Conservation (phyloP, 2,888 invertebrate genomes). For the Tillus elongatus region DNA sequence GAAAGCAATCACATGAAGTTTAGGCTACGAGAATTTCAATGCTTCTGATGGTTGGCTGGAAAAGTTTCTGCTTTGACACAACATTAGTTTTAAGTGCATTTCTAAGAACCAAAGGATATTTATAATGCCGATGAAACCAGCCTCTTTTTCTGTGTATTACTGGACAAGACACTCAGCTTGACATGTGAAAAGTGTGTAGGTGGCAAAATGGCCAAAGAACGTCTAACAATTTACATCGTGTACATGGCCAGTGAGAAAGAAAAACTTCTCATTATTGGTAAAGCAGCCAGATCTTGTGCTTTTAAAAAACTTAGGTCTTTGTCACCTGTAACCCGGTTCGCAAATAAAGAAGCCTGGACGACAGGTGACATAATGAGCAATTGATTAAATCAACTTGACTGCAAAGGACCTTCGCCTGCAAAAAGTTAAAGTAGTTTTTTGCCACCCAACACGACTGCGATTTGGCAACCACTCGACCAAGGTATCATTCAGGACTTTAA, state of each 20-base stretch:
- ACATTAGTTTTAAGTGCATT: conserved; percentile 9
- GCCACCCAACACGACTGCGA: conserved; percentile 11
- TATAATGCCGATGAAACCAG: conserved; percentile 11
- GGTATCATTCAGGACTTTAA: conserved; percentile 13
- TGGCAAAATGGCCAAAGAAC: conserved; percentile 10
- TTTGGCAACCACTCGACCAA: conserved; percentile 12
- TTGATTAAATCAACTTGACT: no score
- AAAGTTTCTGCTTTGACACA: conserved; percentile 6
- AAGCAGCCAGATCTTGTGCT: conserved; percentile 7
- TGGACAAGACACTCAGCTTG: conserved; percentile 9
- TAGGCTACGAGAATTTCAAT: conserved; percentile 18
- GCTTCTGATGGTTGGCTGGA: conserved; percentile 22
- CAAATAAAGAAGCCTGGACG: conserved; percentile 20
- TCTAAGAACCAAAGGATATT: conserved; percentile 7
- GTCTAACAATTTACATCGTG: conserved; percentile 10
- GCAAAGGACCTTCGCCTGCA: neutral
- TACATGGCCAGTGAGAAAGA: no score
- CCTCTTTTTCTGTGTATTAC: conserved; percentile 8
- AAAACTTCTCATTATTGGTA: conserved; percentile 11
- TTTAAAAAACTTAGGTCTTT: conserved; percentile 9
- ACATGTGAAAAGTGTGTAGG: conserved; percentile 7
- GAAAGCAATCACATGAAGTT: no score
- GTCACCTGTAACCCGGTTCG: conserved; percentile 12
- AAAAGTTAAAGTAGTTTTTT: conserved; percentile 9
- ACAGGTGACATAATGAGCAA: conserved; percentile 16